A percentile compares a stretch with the other conserved stretches of the same genome.
Conservation (phyloP, 2,113 vertebrate genomes). For the Nestor notabilis region DNA sequence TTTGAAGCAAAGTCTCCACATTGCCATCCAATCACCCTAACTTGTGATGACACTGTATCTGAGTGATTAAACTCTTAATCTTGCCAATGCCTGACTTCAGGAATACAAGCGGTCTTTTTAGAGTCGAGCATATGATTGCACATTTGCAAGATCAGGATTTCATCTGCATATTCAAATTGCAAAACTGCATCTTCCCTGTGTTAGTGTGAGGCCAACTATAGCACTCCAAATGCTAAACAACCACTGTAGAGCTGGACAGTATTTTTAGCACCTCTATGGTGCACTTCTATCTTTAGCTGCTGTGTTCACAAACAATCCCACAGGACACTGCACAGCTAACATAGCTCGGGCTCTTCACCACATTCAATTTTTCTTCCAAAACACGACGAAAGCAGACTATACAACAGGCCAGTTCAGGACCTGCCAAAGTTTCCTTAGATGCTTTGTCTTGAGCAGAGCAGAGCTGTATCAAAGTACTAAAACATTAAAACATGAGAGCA, state of each 20-base stretch:
- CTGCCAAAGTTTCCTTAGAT: background rate
- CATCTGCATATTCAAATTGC: slow-evolving; percentile 58
- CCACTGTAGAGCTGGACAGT: slow-evolving; percentile 23
- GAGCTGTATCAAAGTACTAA: background rate
- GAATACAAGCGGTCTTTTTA: slow-evolving; percentile 38
- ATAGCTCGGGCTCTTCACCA: slow-evolving; percentile 27
- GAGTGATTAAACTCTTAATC: slow-evolving; percentile 57
- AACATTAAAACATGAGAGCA: background rate
- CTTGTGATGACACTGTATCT: slow-evolving; percentile 29
- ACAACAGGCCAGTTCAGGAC: background rate
- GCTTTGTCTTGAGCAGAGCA: background rate
- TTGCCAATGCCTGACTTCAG: slow-evolving; percentile 25
- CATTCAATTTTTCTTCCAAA: slow-evolving; percentile 1
- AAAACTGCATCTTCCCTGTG: slow-evolving; percentile 51
- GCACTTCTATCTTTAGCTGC: slow-evolving; percentile 61
- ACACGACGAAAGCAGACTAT: background rate
- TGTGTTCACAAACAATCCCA: slow-evolving; percentile 55
- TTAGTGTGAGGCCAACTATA: slow-evolving; percentile 37
- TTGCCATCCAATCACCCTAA: background rate
- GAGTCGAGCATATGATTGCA: slow-evolving; percentile 40
- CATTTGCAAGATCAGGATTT: slow-evolving; percentile 48
- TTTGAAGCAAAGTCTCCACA: background rate
- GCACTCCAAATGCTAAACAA: slow-evolving; percentile 44
- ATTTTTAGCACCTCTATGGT: slow-evolving; percentile 67
- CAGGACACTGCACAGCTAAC: slow-evolving; percentile 54